phyloP scores from a whole-genome alignment of 2,797 vertebrate genomes.

The Carduelis carduelis region DNA sequence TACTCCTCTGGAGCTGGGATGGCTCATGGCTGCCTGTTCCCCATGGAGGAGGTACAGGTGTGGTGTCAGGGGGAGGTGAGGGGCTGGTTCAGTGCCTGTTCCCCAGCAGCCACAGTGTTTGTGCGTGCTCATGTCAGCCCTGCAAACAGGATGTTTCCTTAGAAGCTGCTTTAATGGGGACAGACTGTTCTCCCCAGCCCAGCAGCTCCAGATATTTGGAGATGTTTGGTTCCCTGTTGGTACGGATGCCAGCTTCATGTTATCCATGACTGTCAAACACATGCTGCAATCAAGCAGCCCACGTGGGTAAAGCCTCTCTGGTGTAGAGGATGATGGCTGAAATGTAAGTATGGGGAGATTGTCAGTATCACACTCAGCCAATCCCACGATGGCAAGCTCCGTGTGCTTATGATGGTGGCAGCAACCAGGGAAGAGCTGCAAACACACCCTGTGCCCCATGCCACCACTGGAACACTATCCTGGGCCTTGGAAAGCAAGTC shows the following conservation, averaged over 20 bases:
- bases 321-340: not conserved
- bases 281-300: not conserved
- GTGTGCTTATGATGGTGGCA: not conserved
- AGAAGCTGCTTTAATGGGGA: not conserved
- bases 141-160: accelerated
- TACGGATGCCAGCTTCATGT: accelerated
- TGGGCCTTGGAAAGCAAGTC: not conserved
- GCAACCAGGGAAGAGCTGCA: not conserved
- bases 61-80: too few species aligned
- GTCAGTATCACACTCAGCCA: too few species aligned
- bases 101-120: not conserved
- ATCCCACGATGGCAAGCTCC: not conserved
- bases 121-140: accelerated
- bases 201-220: not conserved
- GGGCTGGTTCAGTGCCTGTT: not conserved
- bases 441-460: not conserved
- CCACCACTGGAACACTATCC: accelerated
- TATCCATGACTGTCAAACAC: not conserved
- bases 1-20: accelerated
- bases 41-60: accelerated
- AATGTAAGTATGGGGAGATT: not conserved
- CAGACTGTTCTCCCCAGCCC: not conserved
- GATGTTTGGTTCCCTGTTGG: not conserved
- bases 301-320: not conserved
- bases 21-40: not conserved